These are phyloP conservation scores for Caloenas nicobarica DNA, from an alignment of 2,113 vertebrate genomes.

Conservation along the genomic window DNA sequence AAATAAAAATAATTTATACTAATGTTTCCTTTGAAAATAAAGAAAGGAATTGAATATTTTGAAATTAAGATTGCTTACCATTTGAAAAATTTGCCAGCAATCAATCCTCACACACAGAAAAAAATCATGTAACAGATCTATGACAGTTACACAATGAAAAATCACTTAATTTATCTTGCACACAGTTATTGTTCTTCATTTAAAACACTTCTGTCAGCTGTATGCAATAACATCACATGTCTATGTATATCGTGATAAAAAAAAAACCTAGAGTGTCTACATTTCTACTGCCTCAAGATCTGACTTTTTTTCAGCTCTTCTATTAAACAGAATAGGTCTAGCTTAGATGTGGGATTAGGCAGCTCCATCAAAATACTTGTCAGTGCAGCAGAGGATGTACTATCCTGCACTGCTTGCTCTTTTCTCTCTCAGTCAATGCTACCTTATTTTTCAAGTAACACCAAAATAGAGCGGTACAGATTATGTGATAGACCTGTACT, in stretches of 20 bases:
- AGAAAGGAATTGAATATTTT: background rate
- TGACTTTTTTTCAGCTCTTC: background rate
- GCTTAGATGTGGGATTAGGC: background rate
- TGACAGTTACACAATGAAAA: constrained; percentile 13
- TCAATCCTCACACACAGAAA: background rate
- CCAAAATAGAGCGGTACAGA: background rate
- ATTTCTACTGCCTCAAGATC: background rate
- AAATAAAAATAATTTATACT: background rate
- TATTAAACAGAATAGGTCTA: background rate
- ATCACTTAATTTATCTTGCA: background rate
- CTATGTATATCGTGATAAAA: background rate
- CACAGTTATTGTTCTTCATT: background rate
- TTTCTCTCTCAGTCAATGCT: background rate
- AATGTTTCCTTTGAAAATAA: background rate
- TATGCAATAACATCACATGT: background rate
- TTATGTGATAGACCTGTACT: background rate
- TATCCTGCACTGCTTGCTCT: background rate
- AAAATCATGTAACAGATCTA: background rate
- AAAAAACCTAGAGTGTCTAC: background rate
- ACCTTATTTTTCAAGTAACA: background rate
- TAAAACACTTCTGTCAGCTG: background rate
- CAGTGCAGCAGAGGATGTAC: background rate
- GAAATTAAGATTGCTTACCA: background rate
- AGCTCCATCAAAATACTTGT: background rate
- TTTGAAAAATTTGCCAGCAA: background rate